Conservation (phyloP, 2,113 vertebrate genomes). For the Smithornis capensis region DNA sequence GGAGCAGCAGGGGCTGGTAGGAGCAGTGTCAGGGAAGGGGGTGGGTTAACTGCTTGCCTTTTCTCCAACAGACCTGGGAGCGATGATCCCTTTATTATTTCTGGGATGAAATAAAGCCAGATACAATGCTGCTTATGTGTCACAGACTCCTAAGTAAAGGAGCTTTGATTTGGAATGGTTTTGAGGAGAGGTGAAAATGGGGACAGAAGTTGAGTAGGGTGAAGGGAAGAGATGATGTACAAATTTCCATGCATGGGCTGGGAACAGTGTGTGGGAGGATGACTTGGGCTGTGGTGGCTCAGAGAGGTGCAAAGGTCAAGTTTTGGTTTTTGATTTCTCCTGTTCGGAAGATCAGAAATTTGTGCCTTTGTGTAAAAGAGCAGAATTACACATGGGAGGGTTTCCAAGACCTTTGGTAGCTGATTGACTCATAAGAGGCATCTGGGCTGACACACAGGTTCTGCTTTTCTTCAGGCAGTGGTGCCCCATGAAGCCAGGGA, state of each 20-base stretch:
- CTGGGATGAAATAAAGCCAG: neutral
- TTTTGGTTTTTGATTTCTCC: neutral
- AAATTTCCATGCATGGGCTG: neutral
- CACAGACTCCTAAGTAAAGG: neutral
- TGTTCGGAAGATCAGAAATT: neutral
- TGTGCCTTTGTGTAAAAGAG: neutral
- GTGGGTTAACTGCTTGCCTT: neutral
- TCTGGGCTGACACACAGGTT: neutral
- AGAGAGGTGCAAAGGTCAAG: neutral
- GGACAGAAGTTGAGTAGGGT: neutral
- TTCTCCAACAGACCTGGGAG: neutral
- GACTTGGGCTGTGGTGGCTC: neutral
- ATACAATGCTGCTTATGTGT: neutral
- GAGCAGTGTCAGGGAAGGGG: neutral
- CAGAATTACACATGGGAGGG: neutral
- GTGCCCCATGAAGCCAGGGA: accelerated
- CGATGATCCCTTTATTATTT: neutral
- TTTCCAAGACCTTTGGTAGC: neutral
- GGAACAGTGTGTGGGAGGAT: neutral
- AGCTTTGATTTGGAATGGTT: neutral
- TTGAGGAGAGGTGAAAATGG: neutral
- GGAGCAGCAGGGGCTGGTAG: neutral
- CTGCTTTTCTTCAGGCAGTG: neutral
- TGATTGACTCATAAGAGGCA: neutral
- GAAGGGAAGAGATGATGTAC: neutral